A percentile compares a stretch with the other conserved stretches of the same genome.
phyloP scores from a whole-genome alignment of 2,113 vertebrate genomes.

The Collichthys lucidus region DNA sequence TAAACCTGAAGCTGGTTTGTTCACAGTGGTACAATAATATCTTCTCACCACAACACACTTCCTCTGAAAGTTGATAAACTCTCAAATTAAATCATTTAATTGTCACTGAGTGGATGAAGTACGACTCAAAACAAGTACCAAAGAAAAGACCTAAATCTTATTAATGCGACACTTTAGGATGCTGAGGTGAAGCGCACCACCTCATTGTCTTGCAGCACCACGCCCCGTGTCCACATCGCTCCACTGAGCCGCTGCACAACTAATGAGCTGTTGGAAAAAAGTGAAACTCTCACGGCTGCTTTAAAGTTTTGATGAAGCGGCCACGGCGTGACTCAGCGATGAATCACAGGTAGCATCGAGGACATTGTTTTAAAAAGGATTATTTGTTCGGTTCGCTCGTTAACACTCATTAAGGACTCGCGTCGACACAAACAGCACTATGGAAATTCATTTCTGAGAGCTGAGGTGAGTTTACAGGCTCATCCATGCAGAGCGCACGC shows the following conservation, averaged over 20 bases:
- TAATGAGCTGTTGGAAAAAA: not conserved
- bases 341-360: not conserved
- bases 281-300: not conserved
- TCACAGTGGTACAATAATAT: no score
- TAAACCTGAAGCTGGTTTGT: no score
- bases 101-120: not conserved
- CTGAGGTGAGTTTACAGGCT: not conserved
- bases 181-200: not conserved
- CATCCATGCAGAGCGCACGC: not conserved
- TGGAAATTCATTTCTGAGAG: no score
- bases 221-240: not conserved
- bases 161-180: not conserved
- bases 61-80: no score
- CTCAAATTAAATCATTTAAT: no score
- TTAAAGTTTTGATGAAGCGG: slow-evolving; percentile 1
- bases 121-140: not conserved
- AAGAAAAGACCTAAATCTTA: not conserved
- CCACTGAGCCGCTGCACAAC: slow-evolving; percentile 16
- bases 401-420: not conserved
- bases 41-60: no score
- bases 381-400: not conserved
- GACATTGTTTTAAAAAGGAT: not conserved
- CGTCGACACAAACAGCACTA: not conserved
- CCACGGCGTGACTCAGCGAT: not conserved
- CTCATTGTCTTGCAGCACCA: slow-evolving; percentile 14